Evolutionary conservation across 2,797 vertebrate species (phyloP).

Genomic region (Austrolebias charrua): DNA sequence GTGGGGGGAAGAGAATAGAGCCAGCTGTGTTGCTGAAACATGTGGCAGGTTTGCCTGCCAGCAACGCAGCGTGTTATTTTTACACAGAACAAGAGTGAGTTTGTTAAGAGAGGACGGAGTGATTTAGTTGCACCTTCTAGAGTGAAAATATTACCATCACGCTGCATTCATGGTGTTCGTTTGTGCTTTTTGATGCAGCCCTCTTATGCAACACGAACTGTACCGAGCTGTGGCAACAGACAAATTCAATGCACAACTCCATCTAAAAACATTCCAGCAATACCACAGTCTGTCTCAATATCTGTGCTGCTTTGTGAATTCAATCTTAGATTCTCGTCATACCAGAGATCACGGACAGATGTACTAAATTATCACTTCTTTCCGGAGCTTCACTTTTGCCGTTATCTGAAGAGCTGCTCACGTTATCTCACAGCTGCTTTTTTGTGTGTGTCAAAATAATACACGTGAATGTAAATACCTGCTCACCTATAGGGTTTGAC

Average conservation of each 20-base stretch:
- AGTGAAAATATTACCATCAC: neutral
- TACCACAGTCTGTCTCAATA: constrained; percentile 73
- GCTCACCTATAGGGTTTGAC: neutral
- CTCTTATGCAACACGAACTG: constrained; percentile 52
- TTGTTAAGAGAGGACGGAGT: constrained; percentile 23
- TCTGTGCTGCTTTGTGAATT: constrained; percentile 61
- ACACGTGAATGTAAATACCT: neutral
- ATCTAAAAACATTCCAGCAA: constrained; percentile 74
- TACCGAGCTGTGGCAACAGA: constrained; percentile 42
- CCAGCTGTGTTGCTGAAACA: constrained; percentile 66
- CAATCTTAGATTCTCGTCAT: constrained; percentile 70
- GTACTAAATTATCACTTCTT: constrained; percentile 62
- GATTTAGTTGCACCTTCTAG: constrained; percentile 14
- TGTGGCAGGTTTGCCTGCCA: constrained; percentile 58
- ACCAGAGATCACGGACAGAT: constrained; percentile 69
- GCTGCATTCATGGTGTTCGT: neutral
- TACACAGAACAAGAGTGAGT: constrained; percentile 43
- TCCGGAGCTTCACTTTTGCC: constrained; percentile 32
- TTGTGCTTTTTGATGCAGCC: constrained; percentile 3
- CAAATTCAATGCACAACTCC: constrained; percentile 41
- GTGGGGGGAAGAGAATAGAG: constrained; percentile 37
- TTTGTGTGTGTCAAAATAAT: constrained; percentile 11
- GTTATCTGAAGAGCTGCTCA: constrained; percentile 34
- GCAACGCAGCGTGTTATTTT: constrained; percentile 51
- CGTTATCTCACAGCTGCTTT: constrained; percentile 23